phyloP scores from a whole-genome alignment of 2,797 vertebrate genomes.

The Siniperca obscura region DNA sequence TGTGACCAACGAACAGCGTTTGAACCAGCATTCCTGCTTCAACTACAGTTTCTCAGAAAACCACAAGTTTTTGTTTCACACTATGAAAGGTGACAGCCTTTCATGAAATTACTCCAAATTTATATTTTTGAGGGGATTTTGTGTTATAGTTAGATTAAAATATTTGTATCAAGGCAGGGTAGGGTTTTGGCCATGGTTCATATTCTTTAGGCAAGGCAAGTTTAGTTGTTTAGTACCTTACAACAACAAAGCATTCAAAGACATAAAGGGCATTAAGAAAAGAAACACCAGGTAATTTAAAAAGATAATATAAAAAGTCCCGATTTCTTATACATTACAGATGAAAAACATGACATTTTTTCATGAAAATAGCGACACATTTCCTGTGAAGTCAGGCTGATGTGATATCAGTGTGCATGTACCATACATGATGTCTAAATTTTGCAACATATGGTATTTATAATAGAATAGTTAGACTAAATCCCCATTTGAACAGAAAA shows the following conservation, averaged over 20 bases:
- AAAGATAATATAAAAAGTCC: neutral
- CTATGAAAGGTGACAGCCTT: too few species aligned
- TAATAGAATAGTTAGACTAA: neutral
- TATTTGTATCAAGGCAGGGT: too few species aligned
- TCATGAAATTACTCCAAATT: too few species aligned
- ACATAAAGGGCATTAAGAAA: neutral
- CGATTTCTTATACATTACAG: neutral
- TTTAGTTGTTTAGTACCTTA: neutral
- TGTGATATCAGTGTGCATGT: neutral
- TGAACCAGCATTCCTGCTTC: too few species aligned
- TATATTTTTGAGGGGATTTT: too few species aligned
- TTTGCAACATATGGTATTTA: neutral
- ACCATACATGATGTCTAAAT: neutral
- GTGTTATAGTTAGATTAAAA: too few species aligned
- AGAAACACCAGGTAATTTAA: neutral
- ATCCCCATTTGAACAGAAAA: constrained; percentile 18
- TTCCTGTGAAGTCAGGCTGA: neutral
- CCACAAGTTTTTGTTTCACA: too few species aligned
- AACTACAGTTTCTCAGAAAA: too few species aligned
- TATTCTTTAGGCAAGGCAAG: neutral
- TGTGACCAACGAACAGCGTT: neutral
- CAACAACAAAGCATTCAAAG: neutral
- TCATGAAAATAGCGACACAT: neutral
- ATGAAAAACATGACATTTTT: neutral
- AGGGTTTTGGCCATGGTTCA: too few species aligned